Percentiles rank a stretch among this genome's conserved stretches.
phyloP scores from a whole-genome alignment of 2,113 vertebrate genomes.

The Rhinichthys klamathensis region DNA sequence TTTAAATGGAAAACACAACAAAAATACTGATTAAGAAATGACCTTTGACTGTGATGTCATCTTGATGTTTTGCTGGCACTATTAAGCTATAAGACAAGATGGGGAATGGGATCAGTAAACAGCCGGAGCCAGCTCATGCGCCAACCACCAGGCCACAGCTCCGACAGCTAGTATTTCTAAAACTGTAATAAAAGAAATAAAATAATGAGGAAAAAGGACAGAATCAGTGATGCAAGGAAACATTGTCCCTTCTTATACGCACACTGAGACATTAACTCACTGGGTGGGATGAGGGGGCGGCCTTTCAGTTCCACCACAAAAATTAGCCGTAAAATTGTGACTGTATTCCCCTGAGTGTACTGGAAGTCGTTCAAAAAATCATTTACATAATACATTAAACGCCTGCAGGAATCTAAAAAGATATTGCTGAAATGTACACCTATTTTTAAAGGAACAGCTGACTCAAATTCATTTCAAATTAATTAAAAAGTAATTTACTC shows the following conservation, averaged over 20 bases:
- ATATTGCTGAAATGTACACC: conserved; percentile 6
- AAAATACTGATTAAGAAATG: background rate
- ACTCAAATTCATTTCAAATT: conserved; percentile 7
- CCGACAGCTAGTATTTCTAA: background rate
- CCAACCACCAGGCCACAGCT: background rate
- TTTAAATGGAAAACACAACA: background rate
- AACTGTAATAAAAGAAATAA: background rate
- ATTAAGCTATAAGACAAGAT: background rate
- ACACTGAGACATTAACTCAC: background rate
- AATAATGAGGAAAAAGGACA: conserved; percentile 27
- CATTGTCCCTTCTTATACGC: background rate
- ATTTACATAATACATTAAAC: conserved; percentile 28
- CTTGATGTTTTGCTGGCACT: background rate
- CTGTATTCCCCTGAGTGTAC: background rate
- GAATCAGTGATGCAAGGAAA: conserved; percentile 27
- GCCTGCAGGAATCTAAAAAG: conserved; percentile 8
- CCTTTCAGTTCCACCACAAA: conserved; percentile 20
- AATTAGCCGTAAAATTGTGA: conserved; percentile 31
- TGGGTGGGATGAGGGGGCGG: conserved; percentile 20
- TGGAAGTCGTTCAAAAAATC: background rate
- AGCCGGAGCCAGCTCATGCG: background rate
- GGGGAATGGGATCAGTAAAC: background rate
- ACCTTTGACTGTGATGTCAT: background rate
- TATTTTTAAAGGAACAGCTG: conserved; percentile 18
- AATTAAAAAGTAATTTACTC: background rate